These are phyloP conservation scores for Scolopax mira DNA, from an alignment of 2,113 vertebrate genomes.

Conservation along the genomic window DNA sequence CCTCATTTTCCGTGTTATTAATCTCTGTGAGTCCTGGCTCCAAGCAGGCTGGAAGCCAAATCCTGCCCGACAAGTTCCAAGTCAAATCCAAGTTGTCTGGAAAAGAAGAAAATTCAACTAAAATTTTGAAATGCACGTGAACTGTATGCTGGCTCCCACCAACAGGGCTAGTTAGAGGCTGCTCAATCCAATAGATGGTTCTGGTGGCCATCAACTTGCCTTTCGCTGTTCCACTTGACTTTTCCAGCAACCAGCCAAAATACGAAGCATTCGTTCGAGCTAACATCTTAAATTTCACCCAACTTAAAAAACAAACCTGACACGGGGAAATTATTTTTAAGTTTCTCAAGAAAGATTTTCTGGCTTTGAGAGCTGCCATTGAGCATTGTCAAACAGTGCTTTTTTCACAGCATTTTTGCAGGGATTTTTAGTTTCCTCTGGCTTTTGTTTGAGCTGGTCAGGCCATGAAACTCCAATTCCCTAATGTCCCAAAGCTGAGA, in stretches of 20 bases:
- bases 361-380: background rate
- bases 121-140: background rate
- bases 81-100: background rate
- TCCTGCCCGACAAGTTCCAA: slow-evolving; percentile 28
- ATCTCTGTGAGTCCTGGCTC: background rate
- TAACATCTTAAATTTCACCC: background rate
- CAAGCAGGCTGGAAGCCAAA: slow-evolving; percentile 12
- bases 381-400: background rate
- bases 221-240: background rate
- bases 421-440: background rate
- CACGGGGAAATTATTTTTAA: background rate
- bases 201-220: background rate
- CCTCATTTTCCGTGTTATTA: slow-evolving; percentile 49
- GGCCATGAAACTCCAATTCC: background rate
- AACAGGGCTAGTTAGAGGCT: background rate
- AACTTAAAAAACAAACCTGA: background rate
- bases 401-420: background rate
- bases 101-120: background rate
- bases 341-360: background rate
- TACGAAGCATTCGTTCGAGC: background rate
- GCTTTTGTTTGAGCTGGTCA: background rate
- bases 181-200: background rate
- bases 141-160: background rate
- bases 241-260: background rate
- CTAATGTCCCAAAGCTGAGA: background rate